phyloP scores from a whole-genome alignment of 2,113 vertebrate genomes.

The Tympanuchus pallidicinctus region DNA sequence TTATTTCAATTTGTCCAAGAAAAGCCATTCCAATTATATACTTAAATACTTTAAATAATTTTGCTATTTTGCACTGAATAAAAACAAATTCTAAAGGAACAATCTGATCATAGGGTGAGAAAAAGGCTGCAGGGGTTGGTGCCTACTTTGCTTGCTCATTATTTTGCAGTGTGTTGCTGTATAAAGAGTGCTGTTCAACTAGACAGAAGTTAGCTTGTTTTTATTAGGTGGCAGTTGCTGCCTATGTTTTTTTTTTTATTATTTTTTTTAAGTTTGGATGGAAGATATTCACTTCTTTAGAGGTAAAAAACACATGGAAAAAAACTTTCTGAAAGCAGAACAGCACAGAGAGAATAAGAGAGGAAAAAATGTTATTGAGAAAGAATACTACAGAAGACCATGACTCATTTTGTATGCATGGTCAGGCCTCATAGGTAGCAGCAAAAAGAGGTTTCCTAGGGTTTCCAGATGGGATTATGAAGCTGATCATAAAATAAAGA shows the following conservation, averaged over 20 bases:
- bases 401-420: neutral
- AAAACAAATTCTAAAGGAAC: neutral
- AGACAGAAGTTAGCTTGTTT: neutral
- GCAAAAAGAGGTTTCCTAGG: neutral
- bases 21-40: neutral
- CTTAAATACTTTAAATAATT: neutral
- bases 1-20: neutral
- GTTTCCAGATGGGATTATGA: neutral
- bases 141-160: neutral
- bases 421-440: neutral
- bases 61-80: neutral
- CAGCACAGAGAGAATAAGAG: neutral
- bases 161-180: neutral
- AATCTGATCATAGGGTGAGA: neutral
- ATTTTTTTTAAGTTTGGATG: neutral
- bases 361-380: neutral
- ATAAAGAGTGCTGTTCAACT: neutral
- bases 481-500: neutral
- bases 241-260: neutral
- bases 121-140: neutral
- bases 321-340: neutral
- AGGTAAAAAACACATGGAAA: neutral
- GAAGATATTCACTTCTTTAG: neutral
- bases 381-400: neutral
- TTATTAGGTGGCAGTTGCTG: neutral